Conservation (phyloP, 2,113 vertebrate species). For the Chionodraco myersi region DNA sequence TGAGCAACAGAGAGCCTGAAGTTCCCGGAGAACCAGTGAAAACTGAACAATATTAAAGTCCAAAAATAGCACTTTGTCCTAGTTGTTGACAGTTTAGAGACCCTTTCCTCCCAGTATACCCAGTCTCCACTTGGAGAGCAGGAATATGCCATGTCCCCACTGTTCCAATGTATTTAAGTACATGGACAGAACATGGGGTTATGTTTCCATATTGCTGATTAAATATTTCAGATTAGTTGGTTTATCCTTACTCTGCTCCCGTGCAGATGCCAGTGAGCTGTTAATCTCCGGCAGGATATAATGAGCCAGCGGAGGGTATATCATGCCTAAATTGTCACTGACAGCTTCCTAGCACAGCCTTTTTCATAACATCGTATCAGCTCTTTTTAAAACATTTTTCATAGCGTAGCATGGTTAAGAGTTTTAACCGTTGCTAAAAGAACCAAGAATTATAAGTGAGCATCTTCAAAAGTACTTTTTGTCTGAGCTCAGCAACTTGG, state of each 20-base stretch:
- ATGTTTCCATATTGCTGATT: constrained; percentile 40
- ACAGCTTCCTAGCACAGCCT: constrained; percentile 17
- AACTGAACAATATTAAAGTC: constrained; percentile 43
- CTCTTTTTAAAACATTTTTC: constrained; percentile 29
- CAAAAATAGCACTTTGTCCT: constrained; percentile 47
- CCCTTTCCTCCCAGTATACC: neutral
- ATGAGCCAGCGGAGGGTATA: constrained; percentile 54
- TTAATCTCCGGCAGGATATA: constrained; percentile 63
- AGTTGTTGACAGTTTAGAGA: constrained; percentile 42
- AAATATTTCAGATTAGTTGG: constrained; percentile 46
- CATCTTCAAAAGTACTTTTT: constrained; percentile 42
- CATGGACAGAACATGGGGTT: neutral
- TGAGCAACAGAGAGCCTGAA: constrained; percentile 13
- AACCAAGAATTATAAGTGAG: constrained; percentile 15
- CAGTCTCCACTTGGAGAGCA: constrained; percentile 21
- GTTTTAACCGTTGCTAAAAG: constrained; percentile 27
- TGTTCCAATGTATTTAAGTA: constrained; percentile 3
- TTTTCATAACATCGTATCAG: constrained; percentile 51
- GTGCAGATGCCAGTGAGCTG: constrained; percentile 46
- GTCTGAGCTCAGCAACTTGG: constrained; percentile 30
- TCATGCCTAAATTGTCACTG: constrained; percentile 50
- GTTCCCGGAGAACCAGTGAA: neutral
- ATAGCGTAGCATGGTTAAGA: constrained; percentile 14
- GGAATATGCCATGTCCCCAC: constrained; percentile 7
- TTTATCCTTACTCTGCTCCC: constrained; percentile 47